These are phyloP conservation scores for Cydia pomonella DNA, from an alignment of 1,140 invertebrate genomes.

Conservation along the genomic window DNA sequence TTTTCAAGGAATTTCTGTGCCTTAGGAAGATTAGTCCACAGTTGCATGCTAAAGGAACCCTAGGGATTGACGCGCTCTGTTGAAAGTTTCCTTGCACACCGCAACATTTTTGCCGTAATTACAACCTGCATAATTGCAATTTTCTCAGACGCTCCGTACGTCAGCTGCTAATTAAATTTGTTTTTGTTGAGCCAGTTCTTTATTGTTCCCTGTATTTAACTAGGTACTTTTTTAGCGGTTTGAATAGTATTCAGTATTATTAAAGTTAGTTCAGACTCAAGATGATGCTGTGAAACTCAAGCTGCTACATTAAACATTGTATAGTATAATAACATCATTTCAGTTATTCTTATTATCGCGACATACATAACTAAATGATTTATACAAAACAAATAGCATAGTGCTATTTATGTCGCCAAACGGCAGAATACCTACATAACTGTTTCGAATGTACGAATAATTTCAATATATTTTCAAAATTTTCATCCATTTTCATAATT, in stretches of 20 bases:
- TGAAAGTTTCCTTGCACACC: slow-evolving; percentile 18
- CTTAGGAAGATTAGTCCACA: not conserved
- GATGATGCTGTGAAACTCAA: too few relatives aligned
- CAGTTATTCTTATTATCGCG: too few relatives aligned
- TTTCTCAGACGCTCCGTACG: slow-evolving; percentile 20
- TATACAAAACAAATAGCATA: too few relatives aligned
- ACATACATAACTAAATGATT: too few relatives aligned
- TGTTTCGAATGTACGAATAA: too few relatives aligned
- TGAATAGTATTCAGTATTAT: not conserved
- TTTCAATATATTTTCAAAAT: too few relatives aligned
- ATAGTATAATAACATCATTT: too few relatives aligned
- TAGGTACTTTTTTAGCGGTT: not conserved
- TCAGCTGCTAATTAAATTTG: slow-evolving; percentile 27
- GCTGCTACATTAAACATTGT: too few relatives aligned
- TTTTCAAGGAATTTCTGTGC: too few relatives aligned
- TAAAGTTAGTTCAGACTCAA: not conserved
- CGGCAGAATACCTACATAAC: too few relatives aligned
- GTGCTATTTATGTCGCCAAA: too few relatives aligned
- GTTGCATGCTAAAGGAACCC: not conserved
- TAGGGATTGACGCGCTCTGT: slow-evolving; percentile 2
- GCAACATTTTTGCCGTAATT: slow-evolving; percentile 24
- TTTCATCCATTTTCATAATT: too few relatives aligned
- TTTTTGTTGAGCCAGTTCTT: slow-evolving; percentile 10
- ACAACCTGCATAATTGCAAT: slow-evolving; percentile 30
- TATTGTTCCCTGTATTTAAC: slow-evolving; percentile 8